Base-by-base conservation (phyloP, 2,888 invertebrate species). In the Hydrotaea diabolus region DNA sequence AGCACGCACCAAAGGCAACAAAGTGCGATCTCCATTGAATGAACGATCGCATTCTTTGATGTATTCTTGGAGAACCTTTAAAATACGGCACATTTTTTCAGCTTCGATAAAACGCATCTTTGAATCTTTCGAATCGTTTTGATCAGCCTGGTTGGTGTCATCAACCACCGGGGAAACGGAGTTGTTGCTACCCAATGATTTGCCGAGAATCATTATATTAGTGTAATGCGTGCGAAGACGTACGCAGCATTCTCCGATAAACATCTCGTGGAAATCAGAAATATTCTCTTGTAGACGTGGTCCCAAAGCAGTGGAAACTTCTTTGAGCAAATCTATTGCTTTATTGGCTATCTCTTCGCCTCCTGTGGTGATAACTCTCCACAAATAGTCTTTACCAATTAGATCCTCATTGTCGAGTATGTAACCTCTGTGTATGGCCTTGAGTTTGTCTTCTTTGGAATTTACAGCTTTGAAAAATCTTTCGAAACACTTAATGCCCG, bases 331-430 rank as follows among this genome's bases (percentile, higher is more conserved):
- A 92, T 97, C 96, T 87, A 98, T 98, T 21, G 97, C 99, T 88
- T 98, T 96, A 89, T 95, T 95, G 13, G 98, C 98, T 88, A 99
- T 98, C 89, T 98, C 98, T 91, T 98, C 98, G 0, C 96, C 95
- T 87, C 98, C 97, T 87, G 96, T 96, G 23, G 98, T 96, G 87
- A 98, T 97, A 43, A 97, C 97, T 92, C 96, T 94, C 99, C 99
- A 99, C 89, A 99, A 94, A 93, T 99, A 99, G 93, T 99, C 98
- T 91, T 97, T 95, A 86, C 99, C 99, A 91, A 98, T 97, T 90
- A 99, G 95, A 94, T 98, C 98, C 88, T 97, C 96, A 93, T 98
- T 98, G 92, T 98, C 98, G 93, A 98, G 96, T 89, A 97, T 94
- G 92, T 96, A 95, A 86, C 96, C 96, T 88, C 97, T 95, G 90